These are phyloP conservation scores for Thryonomys swinderianus DNA, from an alignment of 2,113 vertebrate genomes.

Conservation along the genomic window DNA sequence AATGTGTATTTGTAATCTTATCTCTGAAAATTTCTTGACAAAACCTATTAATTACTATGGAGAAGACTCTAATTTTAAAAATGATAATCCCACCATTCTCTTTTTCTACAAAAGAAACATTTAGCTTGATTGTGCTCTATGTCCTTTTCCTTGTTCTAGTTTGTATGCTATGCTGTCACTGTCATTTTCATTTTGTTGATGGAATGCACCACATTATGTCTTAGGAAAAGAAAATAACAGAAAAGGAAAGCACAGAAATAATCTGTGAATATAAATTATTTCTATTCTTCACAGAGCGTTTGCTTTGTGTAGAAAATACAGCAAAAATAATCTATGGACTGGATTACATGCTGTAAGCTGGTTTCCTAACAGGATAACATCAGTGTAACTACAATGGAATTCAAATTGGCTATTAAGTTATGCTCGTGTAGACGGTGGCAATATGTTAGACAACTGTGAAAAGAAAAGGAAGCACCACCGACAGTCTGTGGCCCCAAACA, in stretches of 20 bases:
- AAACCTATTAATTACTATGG: neutral
- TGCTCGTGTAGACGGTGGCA: conserved; percentile 65
- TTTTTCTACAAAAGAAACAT: neutral
- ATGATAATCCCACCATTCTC: neutral
- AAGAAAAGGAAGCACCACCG: conserved; percentile 36
- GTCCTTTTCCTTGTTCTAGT: conserved; percentile 43
- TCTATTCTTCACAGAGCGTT: neutral
- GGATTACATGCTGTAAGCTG: neutral
- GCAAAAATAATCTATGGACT: neutral
- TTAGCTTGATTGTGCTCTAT: conserved; percentile 4
- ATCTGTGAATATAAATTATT: conserved; percentile 24
- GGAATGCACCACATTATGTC: neutral
- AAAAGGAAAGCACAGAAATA: neutral
- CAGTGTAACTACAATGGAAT: conserved; percentile 50
- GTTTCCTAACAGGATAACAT: conserved; percentile 40
- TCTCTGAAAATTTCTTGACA: conserved; percentile 61
- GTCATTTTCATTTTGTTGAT: neutral
- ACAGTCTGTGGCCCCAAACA: conserved; percentile 60
- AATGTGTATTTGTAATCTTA: conserved; percentile 15
- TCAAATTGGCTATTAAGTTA: conserved; percentile 68
- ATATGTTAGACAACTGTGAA: conserved; percentile 69
- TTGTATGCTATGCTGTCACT: fast-evolving
- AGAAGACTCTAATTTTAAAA: conserved; percentile 11
- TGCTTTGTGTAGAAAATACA: conserved; percentile 27
- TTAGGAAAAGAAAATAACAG: conserved; percentile 29